Evolutionary conservation across 1,140 invertebrate species (phyloP).

Genomic region (Catajapyx aquilonaris): DNA sequence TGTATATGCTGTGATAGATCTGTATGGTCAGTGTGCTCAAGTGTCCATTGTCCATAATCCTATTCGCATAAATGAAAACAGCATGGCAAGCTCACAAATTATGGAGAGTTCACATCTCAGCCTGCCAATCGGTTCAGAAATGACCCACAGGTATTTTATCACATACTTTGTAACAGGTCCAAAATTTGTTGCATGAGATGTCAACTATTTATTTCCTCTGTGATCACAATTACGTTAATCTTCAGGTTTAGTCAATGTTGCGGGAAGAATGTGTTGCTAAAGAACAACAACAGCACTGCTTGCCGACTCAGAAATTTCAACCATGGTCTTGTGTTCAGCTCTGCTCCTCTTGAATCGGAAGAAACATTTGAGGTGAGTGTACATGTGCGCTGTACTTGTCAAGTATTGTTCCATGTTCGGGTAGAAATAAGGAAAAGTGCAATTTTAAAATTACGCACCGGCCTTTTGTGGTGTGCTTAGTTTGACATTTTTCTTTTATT

Average conservation of each 20-base stretch:
- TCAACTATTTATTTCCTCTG: conserved; percentile 8
- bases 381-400: no score
- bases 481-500: no score
- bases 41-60: conserved; percentile 31
- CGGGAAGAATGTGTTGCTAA: conserved; percentile 46
- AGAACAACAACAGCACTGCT: conserved; percentile 41
- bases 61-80: conserved; percentile 7
- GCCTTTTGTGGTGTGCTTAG: no score
- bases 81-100: conserved; percentile 11
- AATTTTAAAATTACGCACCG: no score
- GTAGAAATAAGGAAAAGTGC: no score
- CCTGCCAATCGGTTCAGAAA: conserved; percentile 11
- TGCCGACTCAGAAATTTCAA: conserved; percentile 36
- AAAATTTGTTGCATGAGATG: conserved; percentile 6
- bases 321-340: conserved; percentile 26
- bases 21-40: conserved; percentile 86
- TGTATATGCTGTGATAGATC: conserved; percentile 83
- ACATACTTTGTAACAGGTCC: no score
- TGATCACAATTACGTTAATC: no score
- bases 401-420: no score
- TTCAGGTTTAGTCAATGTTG: conserved; percentile 41
- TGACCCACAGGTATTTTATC: conserved; percentile 10
- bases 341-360: conserved; percentile 24
- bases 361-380: conserved; percentile 31
- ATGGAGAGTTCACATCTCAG: conserved; percentile 12